Evolutionary conservation across 2,888 invertebrate genomes (phyloP), one percentile per base, ranked within the genome.

Genomic region (Pachydiplax longipennis): DNA sequence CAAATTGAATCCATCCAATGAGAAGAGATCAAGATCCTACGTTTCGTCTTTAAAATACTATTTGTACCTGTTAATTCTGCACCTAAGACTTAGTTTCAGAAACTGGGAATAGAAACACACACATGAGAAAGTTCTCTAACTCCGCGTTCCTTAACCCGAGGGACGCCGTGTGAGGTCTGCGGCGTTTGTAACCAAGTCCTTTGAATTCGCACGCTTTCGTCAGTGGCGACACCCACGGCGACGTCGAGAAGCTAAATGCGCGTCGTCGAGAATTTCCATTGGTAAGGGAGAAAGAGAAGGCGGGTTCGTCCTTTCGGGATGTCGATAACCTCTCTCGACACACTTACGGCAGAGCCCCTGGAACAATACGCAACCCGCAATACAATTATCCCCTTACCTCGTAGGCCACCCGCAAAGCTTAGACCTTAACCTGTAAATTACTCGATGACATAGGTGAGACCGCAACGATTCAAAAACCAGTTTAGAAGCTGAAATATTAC

Each of bases 321-420:
- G 87, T 87, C 87, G 87, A 65, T 87, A 87, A 87, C 87, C 87
- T 87, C 61, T 37, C 35, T 87, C 61, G 87, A 87, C 87, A 87
- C 87, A 87, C 87, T 37, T 87, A 37, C 61, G 58, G 37, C 12
- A 2, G 0, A 4, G 53, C 25, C 31, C 82, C 82, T 83, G 15
- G 31, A 48, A 18, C 53, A n/a, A 2, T 15, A 53, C 18, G 82
- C 82, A 8, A 53, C 53, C 53, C 25, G n/a, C 82, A 53, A n/a
- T 4, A 13, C 81, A 2, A 0, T 31, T 1, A 18, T 15, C 83
- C 65, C 25, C 83, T 58, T 31, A 3, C 58, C 22, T 18, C 2
- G 53, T 18, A 5, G 25, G 22, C 83, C 35, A 58, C 83, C 31
- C 83, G 83, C 83, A 13, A 1, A 10, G 13, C 83, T 35, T 31